Conservation (phyloP, 1,140 invertebrate genomes). For the Cepaea nemoralis region DNA sequence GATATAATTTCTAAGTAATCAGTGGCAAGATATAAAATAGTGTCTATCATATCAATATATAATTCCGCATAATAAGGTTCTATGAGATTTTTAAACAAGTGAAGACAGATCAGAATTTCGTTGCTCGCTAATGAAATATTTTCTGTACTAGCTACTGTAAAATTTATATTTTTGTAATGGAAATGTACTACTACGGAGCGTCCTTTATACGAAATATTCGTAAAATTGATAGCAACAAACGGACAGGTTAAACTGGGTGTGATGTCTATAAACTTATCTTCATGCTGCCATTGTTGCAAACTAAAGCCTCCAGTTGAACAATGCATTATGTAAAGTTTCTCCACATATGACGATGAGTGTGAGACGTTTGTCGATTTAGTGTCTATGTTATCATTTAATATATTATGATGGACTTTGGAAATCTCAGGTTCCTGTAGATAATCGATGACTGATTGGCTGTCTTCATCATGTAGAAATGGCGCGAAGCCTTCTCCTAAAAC, state of each 20-base stretch:
- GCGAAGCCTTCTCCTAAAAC: not conserved
- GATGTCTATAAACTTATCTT: not conserved
- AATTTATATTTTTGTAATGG: not conserved
- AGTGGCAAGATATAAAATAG: too few relatives aligned
- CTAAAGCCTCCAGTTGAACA: not conserved
- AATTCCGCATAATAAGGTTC: not conserved
- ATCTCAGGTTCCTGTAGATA: not conserved
- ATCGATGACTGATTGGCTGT: not conserved
- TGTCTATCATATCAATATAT: not conserved
- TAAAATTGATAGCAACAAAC: slow-evolving; percentile 4
- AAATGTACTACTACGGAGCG: not conserved
- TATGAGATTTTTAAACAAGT: slow-evolving; percentile 3
- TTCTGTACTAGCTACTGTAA: not conserved
- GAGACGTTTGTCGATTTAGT: not conserved
- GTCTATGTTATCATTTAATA: too few relatives aligned
- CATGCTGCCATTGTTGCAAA: not conserved
- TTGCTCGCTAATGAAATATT: not conserved
- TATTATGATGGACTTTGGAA: too few relatives aligned
- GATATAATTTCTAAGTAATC: not conserved
- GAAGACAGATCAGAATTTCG: not conserved
- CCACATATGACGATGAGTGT: too few relatives aligned
- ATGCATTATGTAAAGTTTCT: not conserved
- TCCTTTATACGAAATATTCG: not conserved
- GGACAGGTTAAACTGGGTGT: not conserved
- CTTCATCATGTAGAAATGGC: not conserved